Conservation (phyloP, 1,140 invertebrate species). For the Galleria mellonella region DNA sequence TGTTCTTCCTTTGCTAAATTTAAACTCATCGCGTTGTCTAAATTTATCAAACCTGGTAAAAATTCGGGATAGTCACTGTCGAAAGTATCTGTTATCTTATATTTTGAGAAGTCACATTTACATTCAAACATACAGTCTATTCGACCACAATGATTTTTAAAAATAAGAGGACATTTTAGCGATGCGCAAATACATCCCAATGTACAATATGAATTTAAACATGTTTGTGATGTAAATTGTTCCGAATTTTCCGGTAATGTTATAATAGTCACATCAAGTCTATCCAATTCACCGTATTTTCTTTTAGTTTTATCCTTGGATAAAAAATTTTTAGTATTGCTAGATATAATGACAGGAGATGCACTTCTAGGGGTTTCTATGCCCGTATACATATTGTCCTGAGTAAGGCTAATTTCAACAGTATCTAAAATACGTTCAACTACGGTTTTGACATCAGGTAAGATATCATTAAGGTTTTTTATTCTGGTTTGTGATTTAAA, state of each 20-base stretch:
- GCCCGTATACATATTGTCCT: constrained; percentile 37
- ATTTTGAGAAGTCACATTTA: constrained; percentile 48
- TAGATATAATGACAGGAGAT: constrained; percentile 4
- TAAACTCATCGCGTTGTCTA: constrained; percentile 35
- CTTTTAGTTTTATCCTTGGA: constrained; percentile 40
- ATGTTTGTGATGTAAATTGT: constrained; percentile 11
- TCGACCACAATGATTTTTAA: constrained; percentile 52
- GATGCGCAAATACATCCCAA: constrained; percentile 59
- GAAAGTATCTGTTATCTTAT: constrained; percentile 22
- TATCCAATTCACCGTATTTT: constrained; percentile 48
- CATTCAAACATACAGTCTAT: constrained; percentile 60
- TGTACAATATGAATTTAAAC: constrained; percentile 39
- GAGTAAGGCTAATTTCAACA: constrained; percentile 48
- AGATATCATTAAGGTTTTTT: no score
- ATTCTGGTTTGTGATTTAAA: background rate
- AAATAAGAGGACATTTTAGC: constrained; percentile 30
- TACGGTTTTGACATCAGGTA: no score
- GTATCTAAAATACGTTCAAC: constrained; percentile 31
- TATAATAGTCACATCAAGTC: constrained; percentile 58
- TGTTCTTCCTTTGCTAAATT: constrained; percentile 58
- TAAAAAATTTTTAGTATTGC: constrained; percentile 2
- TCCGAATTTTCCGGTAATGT: constrained; percentile 26
- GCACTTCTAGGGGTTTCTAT: constrained; percentile 25
- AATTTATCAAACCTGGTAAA: constrained; percentile 37
- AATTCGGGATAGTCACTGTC: constrained; percentile 25